Base-by-base conservation (phyloP, 2,797 vertebrate species). In the Anomalospiza imberbis region DNA sequence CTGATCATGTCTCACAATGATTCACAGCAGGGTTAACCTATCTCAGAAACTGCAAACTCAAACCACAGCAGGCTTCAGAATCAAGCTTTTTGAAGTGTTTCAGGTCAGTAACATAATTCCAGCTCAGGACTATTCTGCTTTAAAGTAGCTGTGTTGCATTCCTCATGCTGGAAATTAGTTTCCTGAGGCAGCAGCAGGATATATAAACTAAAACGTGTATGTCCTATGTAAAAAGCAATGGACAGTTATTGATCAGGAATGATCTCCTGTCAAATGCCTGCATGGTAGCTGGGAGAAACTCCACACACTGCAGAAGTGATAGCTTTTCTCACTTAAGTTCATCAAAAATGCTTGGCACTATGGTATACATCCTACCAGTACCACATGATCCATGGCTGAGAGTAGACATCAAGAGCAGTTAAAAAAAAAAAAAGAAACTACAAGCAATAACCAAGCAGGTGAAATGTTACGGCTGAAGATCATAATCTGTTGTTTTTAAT, bases 11-110 rank as follows among this genome's bases (percentile, higher is more conserved):
- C 75, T 91, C 62, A 48, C 28, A 68, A 42, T 85, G 83, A 93
- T 50, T 93, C 72, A 88, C 71, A 82, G 88, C 11, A 55, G 72
- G 13, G 38, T 62, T 75, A 93, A 72, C 72, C 36, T 66, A 4
- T n/a, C 60, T 45, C 29, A 85, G 86, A 79, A 94, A 89, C 54
- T 40, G 50, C 61, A 82, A 76, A 40, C 76, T 96, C 74, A 77
- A 94, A 75, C 58, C 71, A 94, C 72, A 88, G 82, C 51, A 91
- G 65, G 61, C 26, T 68, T 88, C 7, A 3, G n/a, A 89, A 84
- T 81, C 38, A 74, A 91, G 32, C 24, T 70, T 90, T 91, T 31
- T 81, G 76, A 96, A 94, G 78, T 44, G 36, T 62, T 93, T 84
- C 84, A 84, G 72, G 72, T 77, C 73, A 88, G 72, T 22, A 89